Percentiles rank a stretch among this genome's conserved stretches.
These are phyloP conservation scores for Plebejus melissa DNA, from an alignment of 2,888 invertebrate genomes.

Conservation along the genomic window DNA sequence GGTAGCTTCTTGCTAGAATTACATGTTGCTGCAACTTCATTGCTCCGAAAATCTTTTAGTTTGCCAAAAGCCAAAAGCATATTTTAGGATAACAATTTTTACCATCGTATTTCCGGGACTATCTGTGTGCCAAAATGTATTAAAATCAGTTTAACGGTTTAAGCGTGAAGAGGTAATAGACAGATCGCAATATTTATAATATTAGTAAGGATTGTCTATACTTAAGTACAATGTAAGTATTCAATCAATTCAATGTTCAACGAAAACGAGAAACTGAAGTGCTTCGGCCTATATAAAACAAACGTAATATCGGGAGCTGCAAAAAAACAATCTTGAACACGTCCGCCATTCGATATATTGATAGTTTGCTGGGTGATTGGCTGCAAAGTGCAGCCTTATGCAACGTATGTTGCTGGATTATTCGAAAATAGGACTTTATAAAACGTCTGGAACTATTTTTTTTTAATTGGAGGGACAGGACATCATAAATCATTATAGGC, in stretches of 20 bases:
- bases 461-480: too few species aligned
- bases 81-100: too few species aligned
- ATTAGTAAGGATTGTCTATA: background rate
- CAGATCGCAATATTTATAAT: too few species aligned
- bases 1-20: too few species aligned
- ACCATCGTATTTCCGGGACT: too few species aligned
- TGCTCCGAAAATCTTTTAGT: too few species aligned
- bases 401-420: conserved; percentile 13
- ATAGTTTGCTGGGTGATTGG: conserved; percentile 20
- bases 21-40: too few species aligned
- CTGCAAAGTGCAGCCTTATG: background rate
- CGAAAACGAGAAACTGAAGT: background rate
- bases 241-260: background rate
- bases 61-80: too few species aligned
- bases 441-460: background rate
- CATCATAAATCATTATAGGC: too few species aligned
- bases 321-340: conserved; percentile 20
- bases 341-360: conserved; percentile 23
- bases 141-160: too few species aligned
- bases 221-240: background rate
- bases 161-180: too few species aligned
- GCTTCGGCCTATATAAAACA: background rate
- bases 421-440: background rate
- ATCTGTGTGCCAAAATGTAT: too few species aligned
- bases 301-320: conserved; percentile 14